Evolutionary conservation across 1,140 invertebrate species (phyloP).

Genomic region (Bactericera cockerelli): DNA sequence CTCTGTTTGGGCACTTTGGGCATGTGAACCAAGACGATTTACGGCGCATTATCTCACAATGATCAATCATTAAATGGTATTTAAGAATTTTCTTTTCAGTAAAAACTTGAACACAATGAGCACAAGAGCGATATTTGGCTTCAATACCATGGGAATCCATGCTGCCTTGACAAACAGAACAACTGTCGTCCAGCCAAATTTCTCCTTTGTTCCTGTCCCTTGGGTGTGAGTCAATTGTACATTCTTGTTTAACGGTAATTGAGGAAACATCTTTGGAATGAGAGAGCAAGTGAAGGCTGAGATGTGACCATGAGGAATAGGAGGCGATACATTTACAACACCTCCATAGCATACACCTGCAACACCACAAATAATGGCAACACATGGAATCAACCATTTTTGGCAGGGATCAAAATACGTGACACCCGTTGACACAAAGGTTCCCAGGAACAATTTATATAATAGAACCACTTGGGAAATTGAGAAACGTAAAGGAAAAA

Average conservation of each 20-base stretch:
- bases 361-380: constrained; percentile 5
- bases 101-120: constrained; percentile 1
- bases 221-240: too few relatives aligned
- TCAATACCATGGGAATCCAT: neutral
- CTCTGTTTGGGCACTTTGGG: neutral
- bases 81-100: neutral
- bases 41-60: neutral
- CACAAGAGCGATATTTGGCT: too few relatives aligned
- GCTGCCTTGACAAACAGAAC: neutral
- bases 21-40: neutral
- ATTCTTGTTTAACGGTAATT: neutral
- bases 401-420: too few relatives aligned
- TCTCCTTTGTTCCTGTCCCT: neutral
- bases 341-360: neutral
- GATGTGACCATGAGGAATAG: neutral
- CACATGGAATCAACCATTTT: too few relatives aligned
- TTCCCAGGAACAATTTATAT: too few relatives aligned
- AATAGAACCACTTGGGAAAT: too few relatives aligned
- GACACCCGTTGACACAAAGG: too few relatives aligned
- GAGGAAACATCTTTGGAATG: neutral
- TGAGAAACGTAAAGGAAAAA: too few relatives aligned
- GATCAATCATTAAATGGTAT: neutral
- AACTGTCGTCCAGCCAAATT: neutral
- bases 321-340: constrained; percentile 3
- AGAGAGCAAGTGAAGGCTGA: neutral